phyloP scores from a whole-genome alignment of 2,113 vertebrate genomes.

The Pyxicephalus adspersus region DNA sequence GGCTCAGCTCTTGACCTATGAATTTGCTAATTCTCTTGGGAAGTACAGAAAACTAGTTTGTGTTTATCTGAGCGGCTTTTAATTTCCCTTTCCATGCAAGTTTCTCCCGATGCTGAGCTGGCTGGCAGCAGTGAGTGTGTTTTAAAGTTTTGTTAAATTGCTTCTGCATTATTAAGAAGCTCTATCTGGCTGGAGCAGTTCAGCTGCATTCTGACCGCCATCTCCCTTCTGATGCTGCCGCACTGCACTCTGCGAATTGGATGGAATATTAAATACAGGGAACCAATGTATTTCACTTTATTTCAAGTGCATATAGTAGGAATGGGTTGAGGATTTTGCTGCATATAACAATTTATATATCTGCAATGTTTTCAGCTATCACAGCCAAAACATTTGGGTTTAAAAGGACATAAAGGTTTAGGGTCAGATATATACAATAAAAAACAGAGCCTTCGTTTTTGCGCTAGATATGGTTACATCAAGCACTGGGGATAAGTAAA shows the following conservation, averaged over 20 bases:
- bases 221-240: conserved; percentile 25
- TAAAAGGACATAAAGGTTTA: too few relatives aligned
- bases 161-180: conserved; percentile 56
- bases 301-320: too few relatives aligned
- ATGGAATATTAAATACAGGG: conserved; percentile 35
- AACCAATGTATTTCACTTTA: background rate
- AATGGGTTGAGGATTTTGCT: too few relatives aligned
- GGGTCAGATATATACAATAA: too few relatives aligned
- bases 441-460: too few relatives aligned
- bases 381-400: too few relatives aligned
- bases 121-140: conserved; percentile 43
- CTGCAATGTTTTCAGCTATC: too few relatives aligned
- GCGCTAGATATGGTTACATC: too few relatives aligned
- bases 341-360: too few relatives aligned
- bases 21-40: conserved; percentile 12
- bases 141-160: conserved; percentile 51
- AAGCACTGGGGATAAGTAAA: too few relatives aligned
- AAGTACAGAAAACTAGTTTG: conserved; percentile 28
- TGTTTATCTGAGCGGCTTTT: conserved; percentile 53
- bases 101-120: conserved; percentile 40
- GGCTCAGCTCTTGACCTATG: conserved; percentile 5
- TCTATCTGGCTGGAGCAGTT: background rate
- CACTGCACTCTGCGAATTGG: background rate
- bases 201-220: conserved; percentile 32
- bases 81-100: conserved; percentile 42